Evolutionary conservation across 1,140 invertebrate species (phyloP).

Genomic region (Harpegnathos saltator): DNA sequence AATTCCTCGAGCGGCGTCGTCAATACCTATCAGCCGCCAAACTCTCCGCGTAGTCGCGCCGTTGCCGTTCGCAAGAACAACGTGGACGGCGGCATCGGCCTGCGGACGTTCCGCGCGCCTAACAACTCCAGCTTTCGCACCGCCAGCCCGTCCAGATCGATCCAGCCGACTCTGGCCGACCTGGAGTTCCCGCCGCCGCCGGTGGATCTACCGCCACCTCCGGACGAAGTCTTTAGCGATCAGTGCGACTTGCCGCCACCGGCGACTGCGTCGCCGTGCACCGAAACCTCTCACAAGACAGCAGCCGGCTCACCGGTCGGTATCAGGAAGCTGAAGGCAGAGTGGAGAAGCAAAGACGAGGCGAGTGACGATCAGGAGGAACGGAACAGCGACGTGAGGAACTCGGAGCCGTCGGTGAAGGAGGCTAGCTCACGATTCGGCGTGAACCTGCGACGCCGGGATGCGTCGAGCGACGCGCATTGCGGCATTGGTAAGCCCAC

Average conservation of each 20-base stretch:
- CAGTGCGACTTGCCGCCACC: slow-evolving; percentile 81
- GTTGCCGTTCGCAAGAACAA: slow-evolving; percentile 85
- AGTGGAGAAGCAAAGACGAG: slow-evolving; percentile 80
- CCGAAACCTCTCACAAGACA: slow-evolving; percentile 65
- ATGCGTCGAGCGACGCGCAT: slow-evolving; percentile 77
- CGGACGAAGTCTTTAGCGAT: slow-evolving; percentile 87
- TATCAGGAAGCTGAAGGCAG: slow-evolving; percentile 82
- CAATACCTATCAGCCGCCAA: slow-evolving; percentile 88
- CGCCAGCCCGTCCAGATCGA: slow-evolving; percentile 87
- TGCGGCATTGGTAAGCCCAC: slow-evolving; percentile 86
- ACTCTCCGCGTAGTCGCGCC: slow-evolving; percentile 86
- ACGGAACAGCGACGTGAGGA: slow-evolving; percentile 87
- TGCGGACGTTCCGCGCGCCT: slow-evolving; percentile 87
- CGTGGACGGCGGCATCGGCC: slow-evolving; percentile 78
- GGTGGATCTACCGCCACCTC: slow-evolving; percentile 91
- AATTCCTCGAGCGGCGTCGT: slow-evolving; percentile 93
- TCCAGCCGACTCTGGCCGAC: slow-evolving; percentile 90
- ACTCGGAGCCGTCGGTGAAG: slow-evolving; percentile 89
- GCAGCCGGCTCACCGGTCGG: slow-evolving; percentile 80
- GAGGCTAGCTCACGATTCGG: slow-evolving; percentile 91
- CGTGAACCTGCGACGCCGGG: slow-evolving; percentile 89
- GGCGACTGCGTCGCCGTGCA: slow-evolving; percentile 39
- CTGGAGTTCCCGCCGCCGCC: slow-evolving; percentile 95
- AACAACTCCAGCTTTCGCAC: slow-evolving; percentile 87
- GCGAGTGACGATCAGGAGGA: slow-evolving; percentile 81